phyloP scores from a whole-genome alignment of 2,888 invertebrate species.

The Diarsia dahlii region DNA sequence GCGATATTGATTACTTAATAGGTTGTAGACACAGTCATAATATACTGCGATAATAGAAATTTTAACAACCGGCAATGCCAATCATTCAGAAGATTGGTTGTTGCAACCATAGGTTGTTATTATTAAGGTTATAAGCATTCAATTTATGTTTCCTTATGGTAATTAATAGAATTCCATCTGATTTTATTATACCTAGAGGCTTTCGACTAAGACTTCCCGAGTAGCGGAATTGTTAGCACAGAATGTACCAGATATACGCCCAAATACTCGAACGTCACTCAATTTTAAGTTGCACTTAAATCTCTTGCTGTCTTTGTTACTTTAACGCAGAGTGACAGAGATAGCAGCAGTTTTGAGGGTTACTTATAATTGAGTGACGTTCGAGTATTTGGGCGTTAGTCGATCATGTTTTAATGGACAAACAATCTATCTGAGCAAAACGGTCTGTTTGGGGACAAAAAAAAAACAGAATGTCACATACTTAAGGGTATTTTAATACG shows the following conservation, averaged over 20 bases:
- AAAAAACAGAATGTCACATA: too few relatives aligned
- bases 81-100: neutral
- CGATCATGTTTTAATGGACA: neutral
- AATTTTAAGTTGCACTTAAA: too few relatives aligned
- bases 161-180: constrained; percentile 44
- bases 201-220: constrained; percentile 20
- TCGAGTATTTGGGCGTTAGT: too few relatives aligned
- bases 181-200: constrained; percentile 48
- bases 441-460: too few relatives aligned
- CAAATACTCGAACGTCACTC: too few relatives aligned
- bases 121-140: neutral
- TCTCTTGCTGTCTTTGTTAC: too few relatives aligned
- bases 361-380: too few relatives aligned
- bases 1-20: neutral
- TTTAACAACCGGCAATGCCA: neutral
- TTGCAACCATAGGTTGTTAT: constrained; percentile 14
- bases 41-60: neutral
- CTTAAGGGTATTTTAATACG: too few relatives aligned
- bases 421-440: too few relatives aligned
- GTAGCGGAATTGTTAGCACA: constrained; percentile 13
- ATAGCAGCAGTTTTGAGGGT: too few relatives aligned
- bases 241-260: neutral
- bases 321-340: too few relatives aligned
- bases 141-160: constrained; percentile 58
- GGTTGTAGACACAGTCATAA: neutral